Evolutionary conservation across 2,113 vertebrate genomes (phyloP).

Genomic region (Syngnathus typhle): DNA sequence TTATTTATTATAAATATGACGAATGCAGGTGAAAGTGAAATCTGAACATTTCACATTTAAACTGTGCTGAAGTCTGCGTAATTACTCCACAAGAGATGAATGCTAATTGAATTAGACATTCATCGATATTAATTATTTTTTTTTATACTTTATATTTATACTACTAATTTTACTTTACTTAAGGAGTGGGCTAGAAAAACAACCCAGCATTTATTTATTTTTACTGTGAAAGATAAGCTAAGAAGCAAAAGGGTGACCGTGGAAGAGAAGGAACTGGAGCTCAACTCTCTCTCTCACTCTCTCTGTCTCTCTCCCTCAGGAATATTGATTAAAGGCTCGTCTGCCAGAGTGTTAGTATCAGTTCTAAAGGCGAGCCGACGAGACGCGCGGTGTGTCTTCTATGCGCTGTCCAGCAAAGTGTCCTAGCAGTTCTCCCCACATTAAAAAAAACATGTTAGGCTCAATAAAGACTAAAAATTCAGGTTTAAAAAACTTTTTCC

Average conservation of each 20-base stretch:
- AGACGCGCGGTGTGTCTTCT: neutral
- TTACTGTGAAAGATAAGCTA: neutral
- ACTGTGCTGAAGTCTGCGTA: neutral
- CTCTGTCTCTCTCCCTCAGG: neutral
- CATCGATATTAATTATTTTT: neutral
- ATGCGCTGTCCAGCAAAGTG: neutral
- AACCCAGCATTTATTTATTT: neutral
- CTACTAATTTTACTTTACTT: too few relatives aligned
- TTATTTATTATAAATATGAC: neutral
- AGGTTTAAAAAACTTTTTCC: too few relatives aligned
- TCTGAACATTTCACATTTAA: neutral
- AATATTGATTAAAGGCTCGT: slow-evolving; percentile 4
- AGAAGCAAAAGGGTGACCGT: slow-evolving; percentile 13
- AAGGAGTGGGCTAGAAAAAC: neutral
- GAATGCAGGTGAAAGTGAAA: too few relatives aligned
- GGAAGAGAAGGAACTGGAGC: slow-evolving; percentile 29
- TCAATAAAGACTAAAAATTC: too few relatives aligned
- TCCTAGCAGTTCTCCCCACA: neutral
- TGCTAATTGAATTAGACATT: neutral
- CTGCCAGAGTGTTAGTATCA: neutral
- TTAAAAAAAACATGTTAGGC: too few relatives aligned
- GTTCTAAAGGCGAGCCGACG: neutral
- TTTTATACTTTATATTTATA: neutral
- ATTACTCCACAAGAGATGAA: neutral
- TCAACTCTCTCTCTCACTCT: slow-evolving; percentile 39